These are phyloP conservation scores for Danaus chrysippus DNA, from an alignment of 2,888 invertebrate genomes.

Conservation along the genomic window DNA sequence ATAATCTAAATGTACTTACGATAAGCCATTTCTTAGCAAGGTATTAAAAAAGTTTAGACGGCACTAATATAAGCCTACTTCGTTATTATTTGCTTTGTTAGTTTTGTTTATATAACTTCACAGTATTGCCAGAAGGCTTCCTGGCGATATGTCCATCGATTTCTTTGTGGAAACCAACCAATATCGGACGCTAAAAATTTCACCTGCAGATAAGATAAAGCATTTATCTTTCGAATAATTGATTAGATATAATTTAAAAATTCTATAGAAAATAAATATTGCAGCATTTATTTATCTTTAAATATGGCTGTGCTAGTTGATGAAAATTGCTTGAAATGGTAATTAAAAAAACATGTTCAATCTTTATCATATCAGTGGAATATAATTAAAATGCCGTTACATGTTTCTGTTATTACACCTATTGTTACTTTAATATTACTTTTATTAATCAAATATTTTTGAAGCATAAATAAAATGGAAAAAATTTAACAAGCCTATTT, in stretches of 20 bases:
- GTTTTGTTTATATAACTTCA: conserved; percentile 14
- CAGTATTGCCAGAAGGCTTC: conserved; percentile 6
- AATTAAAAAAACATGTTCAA: neutral
- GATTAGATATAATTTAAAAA: conserved; percentile 36
- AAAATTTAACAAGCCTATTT: no score
- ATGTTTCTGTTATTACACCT: neutral
- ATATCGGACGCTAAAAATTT: conserved; percentile 20
- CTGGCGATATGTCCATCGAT: conserved; percentile 26
- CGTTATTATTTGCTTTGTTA: no score
- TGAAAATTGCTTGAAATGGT: conserved; percentile 6
- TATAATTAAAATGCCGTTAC: neutral
- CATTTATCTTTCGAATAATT: conserved; percentile 15
- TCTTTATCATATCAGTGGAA: neutral
- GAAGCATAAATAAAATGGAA: no score
- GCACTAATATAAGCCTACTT: no score
- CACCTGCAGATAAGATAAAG: conserved; percentile 5
- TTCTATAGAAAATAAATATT: no score
- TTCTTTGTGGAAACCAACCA: conserved; percentile 26
- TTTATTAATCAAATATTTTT: neutral
- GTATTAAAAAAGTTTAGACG: no score
- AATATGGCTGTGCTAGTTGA: no score
- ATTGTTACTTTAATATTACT: neutral
- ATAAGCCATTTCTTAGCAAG: conserved; percentile 27
- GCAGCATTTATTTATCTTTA: no score
- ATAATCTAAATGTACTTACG: conserved; percentile 30